A percentile compares a stretch with the other conserved stretches of the same genome.
phyloP scores from a whole-genome alignment of 2,888 invertebrate species.

The Trichopoda pennipes region DNA sequence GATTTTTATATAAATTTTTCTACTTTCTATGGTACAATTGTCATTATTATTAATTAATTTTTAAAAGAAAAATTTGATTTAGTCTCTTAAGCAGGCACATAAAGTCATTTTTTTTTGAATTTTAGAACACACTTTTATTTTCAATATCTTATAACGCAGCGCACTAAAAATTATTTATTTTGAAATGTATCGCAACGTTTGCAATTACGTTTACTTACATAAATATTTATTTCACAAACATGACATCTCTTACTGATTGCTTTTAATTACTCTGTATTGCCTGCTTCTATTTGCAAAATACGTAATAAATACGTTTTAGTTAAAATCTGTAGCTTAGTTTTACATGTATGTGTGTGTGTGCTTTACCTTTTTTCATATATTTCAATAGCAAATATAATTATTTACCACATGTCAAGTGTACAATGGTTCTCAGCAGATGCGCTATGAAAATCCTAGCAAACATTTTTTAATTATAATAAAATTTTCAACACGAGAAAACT shows the following conservation, averaged over 20 bases:
- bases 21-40: too few relatives aligned
- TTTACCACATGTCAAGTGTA: conserved; percentile 64
- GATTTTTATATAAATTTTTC: too few relatives aligned
- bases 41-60: too few relatives aligned
- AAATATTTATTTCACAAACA: conserved; percentile 50
- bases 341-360: conserved; percentile 9
- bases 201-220: not conserved
- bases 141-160: conserved; percentile 3
- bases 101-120: too few relatives aligned
- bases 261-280: conserved; percentile 1
- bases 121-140: not conserved
- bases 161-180: conserved; percentile 2
- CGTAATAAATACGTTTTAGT: conserved; percentile 24
- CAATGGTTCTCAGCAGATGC: conserved; percentile 16
- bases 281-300: conserved; percentile 12
- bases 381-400: conserved; percentile 62
- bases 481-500: too few relatives aligned
- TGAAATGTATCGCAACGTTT: not conserved
- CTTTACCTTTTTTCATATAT: conserved; percentile 38
- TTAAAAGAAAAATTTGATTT: too few relatives aligned
- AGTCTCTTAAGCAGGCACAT: too few relatives aligned
- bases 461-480: not conserved
- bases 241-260: conserved; percentile 50
- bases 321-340: conserved; percentile 1
- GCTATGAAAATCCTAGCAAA: not conserved